Conservation (phyloP, 2,113 vertebrate species). For the Callaeas wilsoni region DNA sequence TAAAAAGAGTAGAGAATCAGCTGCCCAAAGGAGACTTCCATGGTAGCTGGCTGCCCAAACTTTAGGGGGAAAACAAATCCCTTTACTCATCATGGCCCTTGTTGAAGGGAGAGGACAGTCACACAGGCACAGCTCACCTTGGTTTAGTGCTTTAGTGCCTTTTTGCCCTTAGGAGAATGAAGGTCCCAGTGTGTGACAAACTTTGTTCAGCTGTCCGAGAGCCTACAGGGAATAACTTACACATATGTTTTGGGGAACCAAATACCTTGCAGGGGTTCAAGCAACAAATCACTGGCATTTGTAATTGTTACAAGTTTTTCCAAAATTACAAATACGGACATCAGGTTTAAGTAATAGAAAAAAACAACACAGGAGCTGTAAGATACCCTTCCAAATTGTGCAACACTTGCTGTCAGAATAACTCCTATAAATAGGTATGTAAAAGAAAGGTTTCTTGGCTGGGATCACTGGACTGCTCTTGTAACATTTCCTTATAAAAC, state of each 20-base stretch:
- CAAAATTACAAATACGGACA: background rate
- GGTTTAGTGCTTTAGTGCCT: background rate
- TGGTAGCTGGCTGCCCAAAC: background rate
- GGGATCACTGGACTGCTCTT: background rate
- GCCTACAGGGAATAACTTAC: background rate
- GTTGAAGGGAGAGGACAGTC: background rate
- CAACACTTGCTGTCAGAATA: background rate
- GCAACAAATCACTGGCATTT: background rate
- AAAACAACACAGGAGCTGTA: background rate
- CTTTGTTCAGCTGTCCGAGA: background rate
- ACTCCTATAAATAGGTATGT: background rate
- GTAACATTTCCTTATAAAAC: background rate
- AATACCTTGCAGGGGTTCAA: background rate
- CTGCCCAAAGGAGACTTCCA: background rate
- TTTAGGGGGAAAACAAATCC: fast-evolving
- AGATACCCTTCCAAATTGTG: background rate
- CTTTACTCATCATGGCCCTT: background rate
- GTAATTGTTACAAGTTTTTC: background rate
- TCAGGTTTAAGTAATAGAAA: background rate
- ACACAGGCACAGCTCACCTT: background rate
- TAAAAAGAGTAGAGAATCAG: background rate
- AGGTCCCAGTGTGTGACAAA: background rate
- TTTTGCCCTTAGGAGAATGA: background rate
- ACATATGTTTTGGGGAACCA: fast-evolving
- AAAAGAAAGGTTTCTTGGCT: background rate